Base-by-base conservation (phyloP, 1,140 invertebrate species). In the Drosophila bocqueti region DNA sequence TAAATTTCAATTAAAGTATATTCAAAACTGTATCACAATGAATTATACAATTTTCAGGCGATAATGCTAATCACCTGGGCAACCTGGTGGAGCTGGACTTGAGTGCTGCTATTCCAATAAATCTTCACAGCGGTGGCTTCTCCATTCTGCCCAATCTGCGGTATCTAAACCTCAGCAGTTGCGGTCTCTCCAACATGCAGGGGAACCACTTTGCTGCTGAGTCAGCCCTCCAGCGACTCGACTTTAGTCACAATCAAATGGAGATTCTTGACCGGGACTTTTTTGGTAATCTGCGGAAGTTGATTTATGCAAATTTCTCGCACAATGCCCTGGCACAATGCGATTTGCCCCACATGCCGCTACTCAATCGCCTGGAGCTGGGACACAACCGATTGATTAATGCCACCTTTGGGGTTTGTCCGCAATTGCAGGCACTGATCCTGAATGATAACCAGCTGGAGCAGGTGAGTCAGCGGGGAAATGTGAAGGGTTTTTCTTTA, bases 221-320 rank as follows among this genome's bases (percentile, higher is more conserved):
- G 4, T 78, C 80, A n/a, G 59, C 64, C 26, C 58, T 93, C n/a
- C 74, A 84, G 63, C 40, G 62, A 47, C 61, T 93, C 10, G 92
- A 93, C 60, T 73, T 74, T n/a, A 93, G 90, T 45, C 55, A 87
- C 58, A 93, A 93, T 65, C 49, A 76, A 26, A 59, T 93, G 42
- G 49, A 60, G 15, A 16, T 52, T 8, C 60, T 93, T 15, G 78
- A 74, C 38, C 71, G 68, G 46, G 76, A 77, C 40, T 55, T 74
- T 45, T 68, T 92, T 42, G 55, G 38, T 18, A 75, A 74, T 52
- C 54, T 93, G 24, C 60, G 55, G 15, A 69, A 81, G 40, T 62
- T 93, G 76, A 71, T 79, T 73, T 72, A 77, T 66, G 89, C 81
- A 3, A 92, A 93, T 66, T 90, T 93, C 55, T 83, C 91, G n/a